phyloP scores from a whole-genome alignment of 2,888 invertebrate species.

The Nemurella pictetii region DNA sequence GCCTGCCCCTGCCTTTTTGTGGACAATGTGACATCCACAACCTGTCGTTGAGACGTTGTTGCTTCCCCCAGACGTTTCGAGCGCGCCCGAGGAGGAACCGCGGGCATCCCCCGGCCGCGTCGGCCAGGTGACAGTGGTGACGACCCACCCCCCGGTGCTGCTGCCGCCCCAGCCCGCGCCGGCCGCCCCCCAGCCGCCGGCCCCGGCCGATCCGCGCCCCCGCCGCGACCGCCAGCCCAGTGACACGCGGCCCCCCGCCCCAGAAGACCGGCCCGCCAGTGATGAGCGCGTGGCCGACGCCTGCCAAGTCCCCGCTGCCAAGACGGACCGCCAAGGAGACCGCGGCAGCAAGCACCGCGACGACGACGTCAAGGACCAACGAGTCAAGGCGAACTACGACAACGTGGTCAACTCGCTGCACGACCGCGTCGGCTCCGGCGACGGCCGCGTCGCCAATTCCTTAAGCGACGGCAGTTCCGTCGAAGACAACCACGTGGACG shows the following conservation, averaged over 20 bases:
- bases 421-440: not conserved
- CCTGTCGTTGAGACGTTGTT: no score
- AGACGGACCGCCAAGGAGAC: not conserved
- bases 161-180: constrained; percentile 46
- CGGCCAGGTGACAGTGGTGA: constrained; percentile 81
- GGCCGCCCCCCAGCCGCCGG: not conserved
- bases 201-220: not conserved
- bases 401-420: not conserved
- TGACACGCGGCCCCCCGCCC: no score
- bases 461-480: not conserved
- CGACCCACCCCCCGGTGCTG: constrained; percentile 76
- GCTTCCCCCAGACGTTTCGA: constrained; percentile 36
- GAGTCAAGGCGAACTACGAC: not conserved
- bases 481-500: not conserved
- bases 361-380: not conserved
- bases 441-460: not conserved
- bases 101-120: constrained; percentile 58
- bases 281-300: not conserved
- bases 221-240: not conserved
- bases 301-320: not conserved
- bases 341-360: not conserved
- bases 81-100: constrained; percentile 39
- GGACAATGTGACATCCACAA: no score
- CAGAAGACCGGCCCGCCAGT: not conserved
- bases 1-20: no score